phyloP scores from a whole-genome alignment of 2,797 vertebrate species.

The Orientallactaga sibirica region DNA sequence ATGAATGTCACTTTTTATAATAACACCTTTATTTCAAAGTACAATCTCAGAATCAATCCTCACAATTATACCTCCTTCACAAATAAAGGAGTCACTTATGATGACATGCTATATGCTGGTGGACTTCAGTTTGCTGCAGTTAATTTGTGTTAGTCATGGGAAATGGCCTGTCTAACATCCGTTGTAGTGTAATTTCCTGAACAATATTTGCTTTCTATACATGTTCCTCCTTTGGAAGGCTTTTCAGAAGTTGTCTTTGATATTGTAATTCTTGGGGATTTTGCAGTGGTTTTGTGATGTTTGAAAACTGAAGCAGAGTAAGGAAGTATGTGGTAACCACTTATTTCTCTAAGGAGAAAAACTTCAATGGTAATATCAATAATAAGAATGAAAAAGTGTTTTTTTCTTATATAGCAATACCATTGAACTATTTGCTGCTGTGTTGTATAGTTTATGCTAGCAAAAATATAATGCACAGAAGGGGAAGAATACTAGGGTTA shows the following conservation, averaged over 20 bases:
- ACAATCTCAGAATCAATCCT: neutral
- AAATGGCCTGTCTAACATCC: constrained; percentile 58
- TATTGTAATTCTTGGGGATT: constrained; percentile 52
- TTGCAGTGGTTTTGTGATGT: constrained; percentile 53
- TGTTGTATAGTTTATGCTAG: neutral
- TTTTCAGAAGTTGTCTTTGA: constrained; percentile 51
- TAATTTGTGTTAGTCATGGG: constrained; percentile 57
- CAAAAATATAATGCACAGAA: neutral
- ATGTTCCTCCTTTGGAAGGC: constrained; percentile 54
- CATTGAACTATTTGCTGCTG: neutral
- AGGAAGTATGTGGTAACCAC: constrained; percentile 34
- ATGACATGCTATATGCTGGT: neutral
- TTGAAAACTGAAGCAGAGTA: constrained; percentile 2
- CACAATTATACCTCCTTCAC: neutral
- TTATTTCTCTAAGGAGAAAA: neutral
- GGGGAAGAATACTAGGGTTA: neutral
- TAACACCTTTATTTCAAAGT: neutral
- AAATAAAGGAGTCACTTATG: constrained; percentile 26
- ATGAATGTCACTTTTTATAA: neutral
- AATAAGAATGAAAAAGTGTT: constrained; percentile 19
- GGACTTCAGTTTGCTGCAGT: constrained; percentile 26
- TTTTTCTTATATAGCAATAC: neutral
- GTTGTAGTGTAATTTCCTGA: constrained; percentile 69
- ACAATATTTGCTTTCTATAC: constrained; percentile 14
- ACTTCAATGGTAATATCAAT: neutral